Percentiles rank a stretch among this genome's conserved stretches.
Evolutionary conservation across 2,113 vertebrate species (phyloP).

Genomic region (Onychorhynchus coronatus): DNA sequence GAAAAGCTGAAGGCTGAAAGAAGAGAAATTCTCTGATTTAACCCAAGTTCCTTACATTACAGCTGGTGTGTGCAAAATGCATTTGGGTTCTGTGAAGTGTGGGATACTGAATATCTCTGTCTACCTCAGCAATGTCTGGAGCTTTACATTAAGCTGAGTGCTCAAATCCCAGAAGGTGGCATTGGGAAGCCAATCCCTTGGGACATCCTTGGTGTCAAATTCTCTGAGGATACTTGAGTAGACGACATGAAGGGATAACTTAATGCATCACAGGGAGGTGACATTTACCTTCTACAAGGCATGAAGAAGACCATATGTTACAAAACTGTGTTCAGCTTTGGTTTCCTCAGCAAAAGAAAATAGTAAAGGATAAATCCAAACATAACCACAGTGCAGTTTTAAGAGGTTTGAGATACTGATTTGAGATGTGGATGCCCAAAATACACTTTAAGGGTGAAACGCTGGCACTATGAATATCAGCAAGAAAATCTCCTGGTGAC

Average conservation of each 20-base stretch:
- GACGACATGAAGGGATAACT: neutral
- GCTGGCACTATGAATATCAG: neutral
- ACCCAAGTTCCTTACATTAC: neutral
- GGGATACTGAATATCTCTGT: neutral
- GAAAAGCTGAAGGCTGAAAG: neutral
- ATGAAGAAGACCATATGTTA: neutral
- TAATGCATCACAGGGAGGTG: neutral
- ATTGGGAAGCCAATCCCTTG: neutral
- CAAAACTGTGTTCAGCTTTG: neutral
- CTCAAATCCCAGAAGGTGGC: neutral
- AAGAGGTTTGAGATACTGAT: neutral
- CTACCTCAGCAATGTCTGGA: neutral
- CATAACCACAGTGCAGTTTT: neutral
- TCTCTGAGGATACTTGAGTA: neutral
- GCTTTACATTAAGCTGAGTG: neutral
- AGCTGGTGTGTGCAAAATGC: neutral
- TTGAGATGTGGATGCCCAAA: neutral
- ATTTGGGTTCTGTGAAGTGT: neutral
- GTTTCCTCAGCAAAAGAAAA: neutral
- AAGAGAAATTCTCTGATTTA: neutral
- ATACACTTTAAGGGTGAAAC: neutral
- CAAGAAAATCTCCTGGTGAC: conserved; percentile 33
- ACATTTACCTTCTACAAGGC: neutral
- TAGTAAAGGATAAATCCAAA: neutral
- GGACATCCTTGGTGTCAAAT: neutral